Evolutionary conservation across 1,140 invertebrate genomes (phyloP), one percentile per base, ranked within the genome.

Genomic region (Trichogramma pretiosum): DNA sequence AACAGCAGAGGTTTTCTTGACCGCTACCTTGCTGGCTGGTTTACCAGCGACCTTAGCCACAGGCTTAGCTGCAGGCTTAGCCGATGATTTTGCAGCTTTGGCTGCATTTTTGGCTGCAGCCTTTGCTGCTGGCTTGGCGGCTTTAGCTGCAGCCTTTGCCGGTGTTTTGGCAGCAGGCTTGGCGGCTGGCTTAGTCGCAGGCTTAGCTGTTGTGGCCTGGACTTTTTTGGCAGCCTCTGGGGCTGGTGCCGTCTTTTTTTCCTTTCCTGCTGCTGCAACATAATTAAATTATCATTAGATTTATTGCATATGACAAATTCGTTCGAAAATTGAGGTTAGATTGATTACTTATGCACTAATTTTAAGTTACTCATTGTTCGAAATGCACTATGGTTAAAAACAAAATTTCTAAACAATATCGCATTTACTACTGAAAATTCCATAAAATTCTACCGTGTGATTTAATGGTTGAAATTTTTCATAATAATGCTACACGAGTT

Each of bases 21-120:
- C 68, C 47, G 74, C 72, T n/a, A 67, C 77, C 65, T 76, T 76
- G 53, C 78, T 78, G 50, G 81, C 84, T 2, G 80, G 76, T 62
- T 84, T 85, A 2, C 77, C 52, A 18, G 58, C 46, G 8, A 57
- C 46, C 37, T 77, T 76, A 0, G 67, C 53, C 35, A 64, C 56
- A 40, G 69, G 55, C 50, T 77, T 77, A 1, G 74, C 59, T 17
- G 72, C 74, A 40, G 76, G 55, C 57, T 82, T 80, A 2, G n/a
- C n/a, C n/a, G n/a, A n/a, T n/a, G n/a, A n/a, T n/a, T 72, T 50
- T 23, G 65, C 60, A 10, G 67, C 48, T 51, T 76, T 77, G 7
- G 64, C 63, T 10, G 57, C 46, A 4, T 74, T 70, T 38, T 77
- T 76, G 1, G 67, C 53, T 35, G 64, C 56, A 40, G 69, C 55